Base-by-base conservation (phyloP, 2,113 vertebrate species). In the Calcarius ornatus region DNA sequence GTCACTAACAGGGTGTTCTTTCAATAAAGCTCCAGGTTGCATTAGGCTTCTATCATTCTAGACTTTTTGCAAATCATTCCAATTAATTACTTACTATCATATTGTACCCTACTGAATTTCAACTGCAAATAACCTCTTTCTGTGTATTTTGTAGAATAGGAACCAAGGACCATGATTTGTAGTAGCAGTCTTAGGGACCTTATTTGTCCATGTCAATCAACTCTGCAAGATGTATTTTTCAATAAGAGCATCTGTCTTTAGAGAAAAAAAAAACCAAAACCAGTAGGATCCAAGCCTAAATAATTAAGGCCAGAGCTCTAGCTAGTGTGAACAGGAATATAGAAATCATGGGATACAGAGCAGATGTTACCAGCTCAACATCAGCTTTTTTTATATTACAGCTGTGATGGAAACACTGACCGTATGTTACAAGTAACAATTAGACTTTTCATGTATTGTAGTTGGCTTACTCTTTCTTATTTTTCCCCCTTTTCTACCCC, bases 241-340 rank as follows among this genome's bases (percentile, higher is more conserved):
- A 64, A 54, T 82, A 38, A 69, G 38, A 79, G 40, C 43, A 38
- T 38, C 35, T 75, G 42, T 92, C 90, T 90, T 85, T 53, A 83
- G 63, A 81, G 35, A 64, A 73, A 28, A 11, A 35, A 43, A 47
- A 69, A 25, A 9, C 0, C 8, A 7, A 91, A 86, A 25, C 28
- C 23, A 47, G 81, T 51, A 82, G 90, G 71, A 86, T 86, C 68
- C n/a, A 92, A 92, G 51, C 76, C 81, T 92, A 70, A 92, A 83
- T 90, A 90, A 93, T 93, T 85, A 82, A 89, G 88, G 18, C 68
- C 68, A 94, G 93, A 93, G 38, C 75, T 60, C 53, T 78, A 86
- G 79, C 75, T 77, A 23, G 68, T 92, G 65, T 59, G 57, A 92
- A 89, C 73, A 94, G 53, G n/a, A 91, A 57, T 82, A 87, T 6